A percentile compares a stretch with the other conserved stretches of the same genome.
These are phyloP conservation scores for Delia radicum DNA, from an alignment of 1,140 invertebrate species.

Conservation along the genomic window DNA sequence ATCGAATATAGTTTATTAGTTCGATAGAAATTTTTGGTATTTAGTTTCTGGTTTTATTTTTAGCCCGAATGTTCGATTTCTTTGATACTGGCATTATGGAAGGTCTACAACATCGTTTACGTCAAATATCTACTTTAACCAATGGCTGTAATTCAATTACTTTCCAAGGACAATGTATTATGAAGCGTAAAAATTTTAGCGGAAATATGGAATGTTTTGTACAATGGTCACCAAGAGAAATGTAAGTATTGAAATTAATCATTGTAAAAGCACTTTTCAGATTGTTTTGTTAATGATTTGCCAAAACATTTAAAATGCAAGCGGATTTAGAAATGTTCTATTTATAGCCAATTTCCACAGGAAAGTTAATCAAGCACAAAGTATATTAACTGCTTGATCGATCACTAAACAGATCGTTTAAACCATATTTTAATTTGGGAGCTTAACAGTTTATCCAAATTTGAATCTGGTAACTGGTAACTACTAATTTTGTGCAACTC, in stretches of 20 bases:
- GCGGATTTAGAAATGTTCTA: too few species aligned
- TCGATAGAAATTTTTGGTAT: neutral
- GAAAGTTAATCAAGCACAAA: too few species aligned
- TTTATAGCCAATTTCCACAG: too few species aligned
- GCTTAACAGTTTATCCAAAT: too few species aligned
- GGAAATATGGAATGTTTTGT: slow-evolving; percentile 48
- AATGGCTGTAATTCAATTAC: slow-evolving; percentile 48
- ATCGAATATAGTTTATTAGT: neutral
- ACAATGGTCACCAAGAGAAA: slow-evolving; percentile 51
- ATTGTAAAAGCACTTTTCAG: too few species aligned
- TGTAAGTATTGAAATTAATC: slow-evolving; percentile 40
- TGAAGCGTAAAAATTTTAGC: slow-evolving; percentile 40
- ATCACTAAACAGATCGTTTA: too few species aligned
- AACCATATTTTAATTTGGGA: too few species aligned
- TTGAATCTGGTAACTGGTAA: too few species aligned
- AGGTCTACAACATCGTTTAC: slow-evolving; percentile 72
- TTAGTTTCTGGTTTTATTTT: neutral
- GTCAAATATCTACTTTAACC: slow-evolving; percentile 62
- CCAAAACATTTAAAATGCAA: too few species aligned
- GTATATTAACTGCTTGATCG: too few species aligned
- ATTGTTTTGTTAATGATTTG: too few species aligned
- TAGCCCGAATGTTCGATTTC: slow-evolving; percentile 84
- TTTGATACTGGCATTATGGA: slow-evolving; percentile 88
- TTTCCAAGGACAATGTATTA: slow-evolving; percentile 47
- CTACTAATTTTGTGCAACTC: too few species aligned